Evolutionary conservation across 1,140 invertebrate genomes (phyloP).

Genomic region (Delia radicum): DNA sequence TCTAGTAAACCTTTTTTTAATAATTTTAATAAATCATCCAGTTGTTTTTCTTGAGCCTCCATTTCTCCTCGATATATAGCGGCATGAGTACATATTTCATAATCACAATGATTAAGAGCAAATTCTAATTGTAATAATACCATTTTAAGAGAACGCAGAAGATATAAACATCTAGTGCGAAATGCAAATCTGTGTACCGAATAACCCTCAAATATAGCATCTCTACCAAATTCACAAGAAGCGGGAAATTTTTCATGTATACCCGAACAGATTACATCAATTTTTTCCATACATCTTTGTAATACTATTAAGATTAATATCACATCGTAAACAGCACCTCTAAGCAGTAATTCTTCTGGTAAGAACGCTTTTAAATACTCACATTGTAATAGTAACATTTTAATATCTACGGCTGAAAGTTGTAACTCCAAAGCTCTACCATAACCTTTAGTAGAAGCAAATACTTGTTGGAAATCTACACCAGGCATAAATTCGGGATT

Average conservation of each 20-base stretch:
- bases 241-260: slow-evolving; percentile 73
- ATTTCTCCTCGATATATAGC: slow-evolving; percentile 87
- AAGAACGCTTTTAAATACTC: slow-evolving; percentile 86
- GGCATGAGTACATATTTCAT: slow-evolving; percentile 82
- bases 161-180: slow-evolving; percentile 76
- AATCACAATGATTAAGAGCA: slow-evolving; percentile 75
- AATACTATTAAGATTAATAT: slow-evolving; percentile 85
- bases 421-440: slow-evolving; percentile 91
- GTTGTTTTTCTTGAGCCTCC: slow-evolving; percentile 80
- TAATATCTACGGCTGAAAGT: slow-evolving; percentile 82
- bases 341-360: slow-evolving; percentile 87
- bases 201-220: slow-evolving; percentile 81
- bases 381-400: slow-evolving; percentile 81
- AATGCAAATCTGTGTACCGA: slow-evolving; percentile 88
- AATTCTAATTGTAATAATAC: slow-evolving; percentile 71
- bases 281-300: slow-evolving; percentile 86
- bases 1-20: slow-evolving; percentile 86
- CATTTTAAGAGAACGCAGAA: slow-evolving; percentile 76
- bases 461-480: slow-evolving; percentile 85
- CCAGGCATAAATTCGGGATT: slow-evolving; percentile 62
- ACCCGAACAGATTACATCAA: slow-evolving; percentile 85
- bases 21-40: slow-evolving; percentile 87
- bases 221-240: slow-evolving; percentile 64
- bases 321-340: slow-evolving; percentile 93
- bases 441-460: slow-evolving; percentile 86